Evolutionary conservation across 1,140 invertebrate species (phyloP), one percentile per base, ranked within the genome.

Genomic region (Neodiprion virginianus): DNA sequence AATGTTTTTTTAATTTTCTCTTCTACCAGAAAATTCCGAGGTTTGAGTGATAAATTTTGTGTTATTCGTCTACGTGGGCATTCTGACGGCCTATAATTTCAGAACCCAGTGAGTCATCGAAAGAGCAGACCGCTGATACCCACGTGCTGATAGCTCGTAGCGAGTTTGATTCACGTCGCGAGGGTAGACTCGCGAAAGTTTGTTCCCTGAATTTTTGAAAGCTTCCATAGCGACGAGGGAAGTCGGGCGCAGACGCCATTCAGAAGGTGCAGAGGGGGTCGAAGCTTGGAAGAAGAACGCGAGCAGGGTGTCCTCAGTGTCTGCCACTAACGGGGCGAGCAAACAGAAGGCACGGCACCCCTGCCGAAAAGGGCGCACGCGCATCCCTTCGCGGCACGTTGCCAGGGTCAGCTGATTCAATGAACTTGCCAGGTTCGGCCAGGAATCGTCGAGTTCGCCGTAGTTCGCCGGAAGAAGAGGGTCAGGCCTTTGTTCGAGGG

Each of bases 321-420:
- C 53, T 61, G 53, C n/a, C 53, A 61, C 53, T 61, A 61, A 61
- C 53, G 53, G 53, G 53, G 53, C 53, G 4, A 61, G 53, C 53
- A 61, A 61, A 61, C 53, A 61, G 53, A 17, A n/a, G 53, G 53
- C n/a, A 61, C 53, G 53, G 53, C n/a, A 61, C 53, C 53, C 53
- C n/a, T 61, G 53, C 53, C 53, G 53, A 61, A 17, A 61, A 14
- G n/a, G 11, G 53, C 53, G 53, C 53, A 17, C 53, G 53, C 53
- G n/a, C n/a, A 12, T 17, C 53, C n/a, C 53, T 17, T 14, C n/a
- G 11, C 14, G 53, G 53, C 53, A 61, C 53, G 53, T 61, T 61
- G 53, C 53, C 53, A 61, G 53, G 53, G 53, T 61, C 53, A 61
- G 53, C 53, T 61, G 53, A 61, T 61, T 61, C 53, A 61, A 61